Conservation (phyloP, 2,797 vertebrate genomes). For the Psittacula echo region DNA sequence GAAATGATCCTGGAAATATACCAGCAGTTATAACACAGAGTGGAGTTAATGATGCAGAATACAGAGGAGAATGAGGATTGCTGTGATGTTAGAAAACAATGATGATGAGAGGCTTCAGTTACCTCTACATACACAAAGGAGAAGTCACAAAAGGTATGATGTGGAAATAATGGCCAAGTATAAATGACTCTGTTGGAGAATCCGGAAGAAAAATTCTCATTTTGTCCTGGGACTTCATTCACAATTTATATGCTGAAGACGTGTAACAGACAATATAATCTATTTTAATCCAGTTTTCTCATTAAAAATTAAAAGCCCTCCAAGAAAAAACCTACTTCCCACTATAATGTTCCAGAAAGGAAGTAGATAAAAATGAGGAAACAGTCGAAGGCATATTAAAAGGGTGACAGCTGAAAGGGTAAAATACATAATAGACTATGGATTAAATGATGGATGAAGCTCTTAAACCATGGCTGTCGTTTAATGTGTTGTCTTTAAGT, state of each 20-base stretch:
- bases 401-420: not conserved
- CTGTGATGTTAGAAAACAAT: not conserved
- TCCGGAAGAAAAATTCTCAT: not conserved
- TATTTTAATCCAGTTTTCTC: not conserved
- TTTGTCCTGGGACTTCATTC: not conserved
- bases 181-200: not conserved
- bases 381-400: slow-evolving; percentile 60
- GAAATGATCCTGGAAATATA: not conserved
- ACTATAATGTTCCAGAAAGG: slow-evolving; percentile 37
- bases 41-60: not conserved
- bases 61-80: not conserved
- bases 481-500: not conserved
- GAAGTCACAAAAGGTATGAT: not conserved
- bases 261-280: not conserved
- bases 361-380: slow-evolving; percentile 57
- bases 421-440: slow-evolving; percentile 25
- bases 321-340: not conserved
- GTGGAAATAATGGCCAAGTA: not conserved
- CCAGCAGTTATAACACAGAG: not conserved
- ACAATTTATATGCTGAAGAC: not conserved
- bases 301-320: slow-evolving; percentile 24
- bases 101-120: not conserved
- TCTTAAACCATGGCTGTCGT: slow-evolving; percentile 18
- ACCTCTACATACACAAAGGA: not conserved
- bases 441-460: slow-evolving; percentile 26